Evolutionary conservation across 2,113 vertebrate species (phyloP), one percentile per base, ranked within the genome.

Genomic region (Nipponia nippon): DNA sequence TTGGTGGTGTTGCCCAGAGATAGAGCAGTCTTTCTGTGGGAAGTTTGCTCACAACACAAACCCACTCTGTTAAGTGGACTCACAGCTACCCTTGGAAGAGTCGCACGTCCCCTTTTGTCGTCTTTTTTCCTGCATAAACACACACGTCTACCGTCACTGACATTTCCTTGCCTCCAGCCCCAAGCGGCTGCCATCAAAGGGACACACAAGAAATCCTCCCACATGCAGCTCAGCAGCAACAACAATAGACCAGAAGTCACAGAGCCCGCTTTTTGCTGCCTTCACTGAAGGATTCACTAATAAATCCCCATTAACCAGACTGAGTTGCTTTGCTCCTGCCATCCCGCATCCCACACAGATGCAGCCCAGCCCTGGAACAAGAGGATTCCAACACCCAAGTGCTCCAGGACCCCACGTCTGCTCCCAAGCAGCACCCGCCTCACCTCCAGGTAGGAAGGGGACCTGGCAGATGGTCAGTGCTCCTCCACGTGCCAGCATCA

Each of bases 1-100:
- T 10, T 95, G 84, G n/a, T 12, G 40, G 75, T 16, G 71, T 44
- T 94, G 90, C 82, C 76, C 75, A 86, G 96, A 97, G 81, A 77
- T 83, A 77, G 66, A 53, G 49, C 63, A 55, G 49, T 27, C 4
- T 55, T 56, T 87, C 50, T 34, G 58, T 10, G 38, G 12, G 36
- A 77, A 77, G 78, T 70, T 75, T 86, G 55, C 26, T 93, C 61
- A 38, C 81, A 87, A 40, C 59, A 88, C 49, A 85, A 78, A 58
- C 21, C 20, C 32, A 4, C 42, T 63, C 22, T 69, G 58, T 77
- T 75, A 53, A 40, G 72, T 12, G 67, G 58, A 63, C 58, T 61
- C 38, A 12, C 16, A 34, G 87, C 36, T 94, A 62, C 47, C 13
- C 38, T 59, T 83, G 38, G 65, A 92, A 86, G 58, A 73, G 42